A percentile compares a stretch with the other conserved stretches of the same genome.
Conservation (phyloP, 2,113 vertebrate species). For the Willisornis vidua region DNA sequence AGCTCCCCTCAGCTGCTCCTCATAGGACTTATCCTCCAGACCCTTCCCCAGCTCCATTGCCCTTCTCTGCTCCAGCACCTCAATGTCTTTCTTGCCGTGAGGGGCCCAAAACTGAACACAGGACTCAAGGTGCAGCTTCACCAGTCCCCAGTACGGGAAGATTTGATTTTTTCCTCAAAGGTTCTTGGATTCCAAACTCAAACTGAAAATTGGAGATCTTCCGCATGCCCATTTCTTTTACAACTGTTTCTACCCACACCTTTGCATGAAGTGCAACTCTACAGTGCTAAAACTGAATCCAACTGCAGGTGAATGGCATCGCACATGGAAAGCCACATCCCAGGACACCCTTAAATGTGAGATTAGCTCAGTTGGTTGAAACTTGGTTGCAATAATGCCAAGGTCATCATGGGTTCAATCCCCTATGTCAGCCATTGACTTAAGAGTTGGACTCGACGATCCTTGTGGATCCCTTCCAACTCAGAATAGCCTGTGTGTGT, state of each 20-base stretch:
- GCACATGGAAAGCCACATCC: background rate
- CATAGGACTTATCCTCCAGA: background rate
- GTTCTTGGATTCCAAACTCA: background rate
- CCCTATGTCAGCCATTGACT: no score
- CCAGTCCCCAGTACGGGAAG: rapidly evolving
- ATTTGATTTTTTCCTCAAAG: background rate
- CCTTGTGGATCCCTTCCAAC: no score
- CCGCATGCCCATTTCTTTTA: background rate
- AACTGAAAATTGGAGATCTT: background rate
- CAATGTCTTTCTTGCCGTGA: background rate
- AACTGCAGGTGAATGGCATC: background rate
- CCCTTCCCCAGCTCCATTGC: background rate
- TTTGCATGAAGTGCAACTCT: background rate
- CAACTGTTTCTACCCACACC: background rate
- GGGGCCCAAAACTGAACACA: background rate
- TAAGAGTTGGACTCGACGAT: no score
- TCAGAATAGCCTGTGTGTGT: no score
- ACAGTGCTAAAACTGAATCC: background rate
- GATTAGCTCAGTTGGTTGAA: no score
- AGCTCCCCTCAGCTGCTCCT: background rate
- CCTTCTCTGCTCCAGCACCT: background rate
- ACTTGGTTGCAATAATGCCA: no score
- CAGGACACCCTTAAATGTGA: background rate
- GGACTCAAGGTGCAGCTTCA: background rate
- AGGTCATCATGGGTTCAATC: no score